Evolutionary conservation across 1,140 invertebrate species (phyloP).

Genomic region (Heliconius hewitsoni): DNA sequence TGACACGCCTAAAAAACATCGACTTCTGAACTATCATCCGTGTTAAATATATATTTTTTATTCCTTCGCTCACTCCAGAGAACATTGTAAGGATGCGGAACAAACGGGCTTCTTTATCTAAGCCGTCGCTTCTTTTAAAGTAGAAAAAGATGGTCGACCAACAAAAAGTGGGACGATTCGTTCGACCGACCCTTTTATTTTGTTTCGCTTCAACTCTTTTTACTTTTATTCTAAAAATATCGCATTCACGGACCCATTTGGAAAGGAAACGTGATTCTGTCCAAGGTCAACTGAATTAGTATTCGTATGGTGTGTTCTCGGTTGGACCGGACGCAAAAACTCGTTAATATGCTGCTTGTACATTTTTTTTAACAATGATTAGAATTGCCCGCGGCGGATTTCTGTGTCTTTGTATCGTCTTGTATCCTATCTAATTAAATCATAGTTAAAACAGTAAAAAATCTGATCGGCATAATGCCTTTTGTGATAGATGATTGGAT

Average conservation of each 20-base stretch:
- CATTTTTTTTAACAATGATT: conserved; percentile 71
- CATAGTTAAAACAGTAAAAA: not conserved
- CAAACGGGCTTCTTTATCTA: conserved; percentile 55
- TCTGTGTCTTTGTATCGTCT: conserved; percentile 42
- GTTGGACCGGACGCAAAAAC: conserved; percentile 77
- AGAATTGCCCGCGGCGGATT: conserved; percentile 50
- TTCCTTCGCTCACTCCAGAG: conserved; percentile 21
- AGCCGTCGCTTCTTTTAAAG: conserved; percentile 55
- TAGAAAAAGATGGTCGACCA: conserved; percentile 60
- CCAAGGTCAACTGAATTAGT: conserved; percentile 77
- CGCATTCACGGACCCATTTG: conserved; percentile 77
- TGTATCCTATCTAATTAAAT: conserved; percentile 49
- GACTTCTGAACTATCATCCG: conserved; percentile 23
- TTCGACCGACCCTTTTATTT: conserved; percentile 74
- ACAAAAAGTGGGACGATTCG: conserved; percentile 71
- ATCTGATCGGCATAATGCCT: not conserved
- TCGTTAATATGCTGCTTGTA: conserved; percentile 70
- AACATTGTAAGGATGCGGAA: conserved; percentile 46
- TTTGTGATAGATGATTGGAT: not conserved
- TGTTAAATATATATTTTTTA: conserved; percentile 34
- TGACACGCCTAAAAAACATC: not conserved
- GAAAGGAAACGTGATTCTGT: conserved; percentile 79
- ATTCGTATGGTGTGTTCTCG: conserved; percentile 72
- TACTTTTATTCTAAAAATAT: conserved; percentile 79
- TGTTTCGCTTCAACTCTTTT: conserved; percentile 67